Evolutionary conservation across 2,797 vertebrate genomes (phyloP).

Genomic region (Macrochelys suwanniensis): DNA sequence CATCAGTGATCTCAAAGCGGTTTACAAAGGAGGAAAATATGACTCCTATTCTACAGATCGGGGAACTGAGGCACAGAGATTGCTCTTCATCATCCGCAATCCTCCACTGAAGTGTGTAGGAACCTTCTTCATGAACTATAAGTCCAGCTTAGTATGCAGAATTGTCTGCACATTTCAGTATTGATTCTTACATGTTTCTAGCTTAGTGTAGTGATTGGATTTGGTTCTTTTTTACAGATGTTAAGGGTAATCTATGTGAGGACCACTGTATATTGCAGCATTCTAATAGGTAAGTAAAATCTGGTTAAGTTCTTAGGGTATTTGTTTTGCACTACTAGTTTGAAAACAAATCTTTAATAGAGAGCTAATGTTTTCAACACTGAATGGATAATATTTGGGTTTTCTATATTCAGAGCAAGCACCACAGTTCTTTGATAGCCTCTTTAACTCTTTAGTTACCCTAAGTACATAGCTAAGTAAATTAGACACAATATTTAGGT

Average conservation of each 20-base stretch:
- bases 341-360: background rate
- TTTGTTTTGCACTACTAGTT: background rate
- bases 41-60: background rate
- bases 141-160: background rate
- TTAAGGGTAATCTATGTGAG: slow-evolving; percentile 91
- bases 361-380: background rate
- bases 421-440: background rate
- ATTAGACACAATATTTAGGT: background rate
- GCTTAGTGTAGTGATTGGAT: background rate
- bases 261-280: slow-evolving; percentile 97
- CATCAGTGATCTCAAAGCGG: background rate
- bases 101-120: background rate
- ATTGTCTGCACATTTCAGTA: background rate
- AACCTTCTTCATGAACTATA: background rate
- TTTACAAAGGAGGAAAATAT: background rate
- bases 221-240: slow-evolving; percentile 83
- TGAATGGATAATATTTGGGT: background rate
- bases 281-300: slow-evolving; percentile 91
- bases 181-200: background rate
- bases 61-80: background rate
- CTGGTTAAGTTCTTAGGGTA: background rate
- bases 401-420: background rate
- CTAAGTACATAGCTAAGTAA: background rate
- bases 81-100: background rate
- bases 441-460: background rate